phyloP scores from a whole-genome alignment of 1,140 invertebrate genomes.

The Pentalonia nigronervosa region DNA sequence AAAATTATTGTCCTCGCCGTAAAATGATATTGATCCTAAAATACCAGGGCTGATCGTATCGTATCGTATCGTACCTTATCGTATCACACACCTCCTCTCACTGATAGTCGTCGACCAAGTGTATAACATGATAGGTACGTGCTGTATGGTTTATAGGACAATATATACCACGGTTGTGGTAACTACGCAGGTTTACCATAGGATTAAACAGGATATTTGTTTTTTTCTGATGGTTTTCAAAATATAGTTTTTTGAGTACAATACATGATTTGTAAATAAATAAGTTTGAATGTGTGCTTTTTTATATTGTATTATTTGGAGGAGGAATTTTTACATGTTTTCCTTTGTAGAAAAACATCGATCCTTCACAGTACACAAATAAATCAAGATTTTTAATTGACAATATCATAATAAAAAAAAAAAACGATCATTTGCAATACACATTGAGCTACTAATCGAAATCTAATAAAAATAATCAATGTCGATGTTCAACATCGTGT shows the following conservation, averaged over 20 bases:
- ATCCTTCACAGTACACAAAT: too few relatives aligned
- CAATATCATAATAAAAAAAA: too few relatives aligned
- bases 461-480: too few relatives aligned
- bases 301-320: not conserved
- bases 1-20: not conserved
- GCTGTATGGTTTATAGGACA: not conserved
- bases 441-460: too few relatives aligned
- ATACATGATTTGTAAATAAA: not conserved
- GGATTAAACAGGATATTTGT: not conserved
- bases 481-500: too few relatives aligned
- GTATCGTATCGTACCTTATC: too few relatives aligned
- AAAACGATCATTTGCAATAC: too few relatives aligned
- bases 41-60: not conserved
- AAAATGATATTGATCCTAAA: not conserved
- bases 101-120: too few relatives aligned
- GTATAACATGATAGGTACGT: not conserved
- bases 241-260: not conserved
- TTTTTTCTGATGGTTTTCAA: not conserved
- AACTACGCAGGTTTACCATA: not conserved
- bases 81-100: not conserved
- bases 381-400: too few relatives aligned
- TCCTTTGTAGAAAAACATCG: too few relatives aligned
- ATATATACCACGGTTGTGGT: too few relatives aligned
- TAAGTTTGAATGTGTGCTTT: not conserved
- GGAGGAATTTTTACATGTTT: too few relatives aligned